These are phyloP conservation scores for Sinocyclocheilus anshuiensis DNA, from an alignment of 2,113 vertebrate genomes.

Conservation along the genomic window DNA sequence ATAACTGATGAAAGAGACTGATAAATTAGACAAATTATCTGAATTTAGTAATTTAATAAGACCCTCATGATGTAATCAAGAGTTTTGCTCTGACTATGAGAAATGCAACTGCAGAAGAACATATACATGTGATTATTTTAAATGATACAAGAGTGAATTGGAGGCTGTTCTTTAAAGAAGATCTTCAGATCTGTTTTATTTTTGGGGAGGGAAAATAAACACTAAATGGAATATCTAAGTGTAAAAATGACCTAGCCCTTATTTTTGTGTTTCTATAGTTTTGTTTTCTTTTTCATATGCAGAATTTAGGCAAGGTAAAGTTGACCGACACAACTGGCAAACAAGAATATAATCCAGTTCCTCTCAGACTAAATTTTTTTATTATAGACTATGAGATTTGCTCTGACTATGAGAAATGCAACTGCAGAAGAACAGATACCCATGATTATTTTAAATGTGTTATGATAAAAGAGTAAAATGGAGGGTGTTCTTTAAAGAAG, in stretches of 20 bases:
- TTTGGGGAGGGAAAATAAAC: slow-evolving; percentile 8
- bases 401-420: neutral
- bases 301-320: slow-evolving; percentile 46
- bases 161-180: slow-evolving; percentile 26
- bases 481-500: slow-evolving; percentile 19
- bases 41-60: slow-evolving; percentile 9
- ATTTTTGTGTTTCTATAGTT: slow-evolving; percentile 9
- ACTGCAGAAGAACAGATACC: slow-evolving; percentile 6
- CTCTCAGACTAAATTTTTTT: neutral
- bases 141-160: neutral
- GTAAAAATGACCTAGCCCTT: slow-evolving; percentile 28
- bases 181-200: slow-evolving; percentile 18
- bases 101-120: slow-evolving; percentile 28
- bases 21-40: neutral
- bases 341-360: too few relatives aligned
- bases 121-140: slow-evolving; percentile 26
- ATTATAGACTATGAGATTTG: neutral
- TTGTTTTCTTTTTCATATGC: slow-evolving; percentile 34
- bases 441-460: slow-evolving; percentile 20
- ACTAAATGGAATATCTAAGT: slow-evolving; percentile 27
- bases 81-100: slow-evolving; percentile 15
- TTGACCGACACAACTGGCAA: neutral
- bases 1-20: slow-evolving; percentile 24
- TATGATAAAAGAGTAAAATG: neutral
- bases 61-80: slow-evolving; percentile 19